A percentile compares a stretch with the other conserved stretches of the same genome.
Conservation (phyloP, 2,888 invertebrate genomes). For the Archaeoteleia sp. region DNA sequence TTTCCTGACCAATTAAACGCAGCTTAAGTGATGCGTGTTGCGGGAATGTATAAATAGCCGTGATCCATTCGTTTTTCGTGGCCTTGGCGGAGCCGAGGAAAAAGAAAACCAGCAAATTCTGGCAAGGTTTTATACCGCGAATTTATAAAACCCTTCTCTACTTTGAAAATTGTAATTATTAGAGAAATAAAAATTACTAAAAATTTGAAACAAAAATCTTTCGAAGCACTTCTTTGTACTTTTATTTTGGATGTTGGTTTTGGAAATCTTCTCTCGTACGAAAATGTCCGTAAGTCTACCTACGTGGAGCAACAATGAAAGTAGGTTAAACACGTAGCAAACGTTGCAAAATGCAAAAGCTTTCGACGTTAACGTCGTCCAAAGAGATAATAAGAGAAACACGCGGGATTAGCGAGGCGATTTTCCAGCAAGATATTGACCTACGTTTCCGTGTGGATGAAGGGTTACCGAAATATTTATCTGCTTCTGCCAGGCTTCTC, state of each 20-base stretch:
- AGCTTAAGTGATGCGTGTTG: slow-evolving; percentile 43
- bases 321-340: slow-evolving; percentile 22
- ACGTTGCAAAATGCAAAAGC: slow-evolving; percentile 21
- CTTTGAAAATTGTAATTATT: too few species aligned
- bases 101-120: too few species aligned
- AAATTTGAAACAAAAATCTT: too few species aligned
- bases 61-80: slow-evolving; percentile 42
- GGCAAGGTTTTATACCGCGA: too few species aligned
- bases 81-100: background rate
- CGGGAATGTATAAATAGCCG: slow-evolving; percentile 44
- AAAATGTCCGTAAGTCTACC: too few species aligned
- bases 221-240: too few species aligned
- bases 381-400: slow-evolving; percentile 13
- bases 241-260: too few species aligned
- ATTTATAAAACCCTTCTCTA: too few species aligned
- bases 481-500: slow-evolving; percentile 13
- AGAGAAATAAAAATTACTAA: too few species aligned
- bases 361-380: slow-evolving; percentile 16
- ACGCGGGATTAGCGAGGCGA: slow-evolving; percentile 21
- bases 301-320: too few species aligned
- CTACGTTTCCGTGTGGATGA: slow-evolving; percentile 24
- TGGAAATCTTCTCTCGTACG: too few species aligned
- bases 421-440: slow-evolving; percentile 20
- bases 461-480: slow-evolving; percentile 31
- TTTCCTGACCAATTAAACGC: slow-evolving; percentile 47